Percentiles rank a stretch among this genome's conserved stretches.
Conservation (phyloP, 2,797 vertebrate species). For the Gobio occitaniae region DNA sequence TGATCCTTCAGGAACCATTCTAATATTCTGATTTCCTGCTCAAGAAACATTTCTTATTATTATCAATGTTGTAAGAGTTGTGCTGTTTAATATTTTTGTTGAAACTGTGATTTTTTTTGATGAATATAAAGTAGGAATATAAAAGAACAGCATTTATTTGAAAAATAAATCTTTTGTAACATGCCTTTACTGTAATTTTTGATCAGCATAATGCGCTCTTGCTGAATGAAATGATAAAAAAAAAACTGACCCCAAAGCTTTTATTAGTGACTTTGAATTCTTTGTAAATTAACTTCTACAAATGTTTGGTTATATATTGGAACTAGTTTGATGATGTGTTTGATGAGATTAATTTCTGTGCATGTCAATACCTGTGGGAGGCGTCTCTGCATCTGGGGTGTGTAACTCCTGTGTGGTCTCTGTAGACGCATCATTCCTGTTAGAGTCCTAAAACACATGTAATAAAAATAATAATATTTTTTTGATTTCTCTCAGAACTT, state of each 20-base stretch:
- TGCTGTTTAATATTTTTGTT: background rate
- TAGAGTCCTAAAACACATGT: slow-evolving; percentile 72
- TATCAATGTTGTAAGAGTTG: background rate
- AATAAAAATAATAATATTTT: background rate
- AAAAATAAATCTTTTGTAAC: background rate
- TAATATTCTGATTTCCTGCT: background rate
- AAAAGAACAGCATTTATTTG: background rate
- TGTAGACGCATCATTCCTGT: slow-evolving; percentile 75
- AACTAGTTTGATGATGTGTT: background rate
- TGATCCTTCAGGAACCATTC: background rate
- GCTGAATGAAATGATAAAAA: background rate
- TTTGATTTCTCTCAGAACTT: slow-evolving; percentile 1
- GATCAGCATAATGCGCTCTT: background rate
- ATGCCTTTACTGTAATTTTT: background rate
- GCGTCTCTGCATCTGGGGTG: slow-evolving; percentile 73
- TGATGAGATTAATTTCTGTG: background rate
- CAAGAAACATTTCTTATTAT: background rate
- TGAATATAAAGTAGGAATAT: background rate
- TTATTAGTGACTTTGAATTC: background rate
- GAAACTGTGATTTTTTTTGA: background rate
- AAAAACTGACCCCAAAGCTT: background rate
- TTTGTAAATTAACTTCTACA: background rate
- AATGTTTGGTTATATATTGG: background rate
- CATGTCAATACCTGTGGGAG: slow-evolving; percentile 81
- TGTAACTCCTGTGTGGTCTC: slow-evolving; percentile 82